phyloP scores from a whole-genome alignment of 1,140 invertebrate species.

The Macrotrachela quadricornifera region DNA sequence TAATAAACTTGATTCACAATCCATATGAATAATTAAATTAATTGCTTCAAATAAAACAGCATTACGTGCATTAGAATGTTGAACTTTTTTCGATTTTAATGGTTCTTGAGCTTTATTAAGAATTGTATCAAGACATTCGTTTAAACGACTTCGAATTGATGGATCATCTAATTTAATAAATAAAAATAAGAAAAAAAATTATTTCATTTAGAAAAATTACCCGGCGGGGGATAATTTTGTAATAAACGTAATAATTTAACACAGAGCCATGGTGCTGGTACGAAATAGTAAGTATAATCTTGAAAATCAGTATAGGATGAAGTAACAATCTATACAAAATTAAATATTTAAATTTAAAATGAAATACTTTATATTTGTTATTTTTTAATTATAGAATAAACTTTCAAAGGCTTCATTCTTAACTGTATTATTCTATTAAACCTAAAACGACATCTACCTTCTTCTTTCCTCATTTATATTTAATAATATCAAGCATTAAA shows the following conservation, averaged over 20 bases:
- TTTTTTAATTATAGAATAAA: too few species aligned
- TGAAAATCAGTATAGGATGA: slow-evolving; percentile 92
- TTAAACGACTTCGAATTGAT: slow-evolving; percentile 71
- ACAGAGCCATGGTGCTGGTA: slow-evolving; percentile 95
- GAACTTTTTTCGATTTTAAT: slow-evolving; percentile 98
- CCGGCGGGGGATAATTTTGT: slow-evolving; percentile 88
- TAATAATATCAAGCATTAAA: too few species aligned
- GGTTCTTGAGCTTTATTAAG: slow-evolving; percentile 98
- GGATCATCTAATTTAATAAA: slow-evolving; percentile 50
- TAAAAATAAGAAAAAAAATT: too few species aligned
- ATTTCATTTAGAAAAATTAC: too few species aligned
- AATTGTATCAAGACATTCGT: slow-evolving; percentile 98
- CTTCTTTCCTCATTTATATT: too few species aligned
- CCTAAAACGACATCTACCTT: too few species aligned
- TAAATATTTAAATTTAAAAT: too few species aligned
- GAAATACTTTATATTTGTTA: too few species aligned
- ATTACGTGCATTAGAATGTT: slow-evolving; percentile 99
- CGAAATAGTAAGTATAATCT: slow-evolving; percentile 99
- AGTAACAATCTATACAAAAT: slow-evolving; percentile 61
- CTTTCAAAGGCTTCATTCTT: too few species aligned
- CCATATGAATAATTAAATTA: slow-evolving; percentile 97
- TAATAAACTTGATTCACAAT: slow-evolving; percentile 80
- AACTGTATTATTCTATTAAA: too few species aligned
- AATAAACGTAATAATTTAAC: slow-evolving; percentile 84
- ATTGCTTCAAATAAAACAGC: slow-evolving; percentile 98